Evolutionary conservation across 23 tunicate species (phyloP), one percentile per base, ranked within the genome.

Genomic region (Styela plicata): DNA sequence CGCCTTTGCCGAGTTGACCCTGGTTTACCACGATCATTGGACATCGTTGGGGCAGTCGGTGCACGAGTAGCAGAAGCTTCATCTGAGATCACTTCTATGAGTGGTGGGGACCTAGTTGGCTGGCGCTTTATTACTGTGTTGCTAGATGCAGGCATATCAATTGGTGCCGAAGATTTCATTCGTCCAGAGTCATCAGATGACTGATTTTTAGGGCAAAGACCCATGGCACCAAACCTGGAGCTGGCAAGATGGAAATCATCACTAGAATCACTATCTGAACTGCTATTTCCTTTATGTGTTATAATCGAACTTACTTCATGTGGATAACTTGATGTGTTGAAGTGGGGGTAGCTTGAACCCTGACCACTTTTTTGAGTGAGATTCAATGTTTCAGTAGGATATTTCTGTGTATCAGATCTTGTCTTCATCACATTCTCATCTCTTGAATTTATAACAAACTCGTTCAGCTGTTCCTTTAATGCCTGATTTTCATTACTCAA

Each of bases 21-120:
- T 13, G 57, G 10, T 44, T 44, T 44, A 44, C 57, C 57, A 44
- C 57, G 57, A 44, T 44, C 57, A 44, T 44, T 44, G 13, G 57
- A 44, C 57, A 44, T 44, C 13, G 57, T 44, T 13, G 57, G 57
- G 7, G 57, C 57, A 13, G 57, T 44, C 13, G 57, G 57, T 5
- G 57, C 57, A 44, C 57, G 13, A 13, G 13, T 13, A 44, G 57
- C 86, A 19, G 67, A 52, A 19, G 52, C 44, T 0, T 34, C 66
- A 0, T 27, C 64, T 20, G 75, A 30, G 32, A 84, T 71, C 24
- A 79, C 84, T 24, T 74, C 75, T 24, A 83, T 57, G 3, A 69
- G 80, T 28, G 97, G 90, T 24, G 97, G 89, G 57, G 80, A 64
- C 37, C 97, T 62, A 69, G 82, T 83, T 34, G 97, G 97, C 64